Base-by-base conservation (phyloP, 2,888 invertebrate species). In the Anthophora plumipes region DNA sequence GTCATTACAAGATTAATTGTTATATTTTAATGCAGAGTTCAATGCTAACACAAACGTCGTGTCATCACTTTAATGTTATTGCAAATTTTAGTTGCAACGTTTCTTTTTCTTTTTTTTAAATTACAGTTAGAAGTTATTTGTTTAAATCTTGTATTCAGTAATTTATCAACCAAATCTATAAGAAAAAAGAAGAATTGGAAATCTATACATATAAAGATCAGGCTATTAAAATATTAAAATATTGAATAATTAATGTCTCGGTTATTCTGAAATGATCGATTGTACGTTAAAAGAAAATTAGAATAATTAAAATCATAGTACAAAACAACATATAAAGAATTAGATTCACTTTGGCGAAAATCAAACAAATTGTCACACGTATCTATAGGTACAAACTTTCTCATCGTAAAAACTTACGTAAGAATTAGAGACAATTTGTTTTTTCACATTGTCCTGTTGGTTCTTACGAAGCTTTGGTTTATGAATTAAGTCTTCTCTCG, bases 321-420 rank as follows among this genome's bases (percentile, higher is more conserved):
- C 0, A 37, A 39, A 14, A 0, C 6, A 12, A 14, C 31, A 11
- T 11, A 22, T 0, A 22, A 52, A 64, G 59, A 50, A 25, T 22
- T 7, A 59, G 22, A 52, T 50, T 41, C 71, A 78, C 43, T 37
- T 37, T 5, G 12, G 8, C 0, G 52, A 48, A n/a, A 54, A 20
- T 25, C n/a, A 59, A 78, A 52, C 46, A n/a, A 52, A 31, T 11
- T 12, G 20, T 37, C 46, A 52, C 41, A 14, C 31, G 54, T 20
- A 66, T 22, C 14, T 41, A 31, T 4, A 1, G 4, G 31, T 31
- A 20, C 12, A n/a, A 1, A 25, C n/a, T 59, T 37, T 8, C 4
- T 37, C 52, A 39, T 0, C 3, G 20, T 9, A 14, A 22, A 22
- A 80, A 92, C 92, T 92, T 91, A 92, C 92, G 86, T 91, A 91